These are phyloP conservation scores for Ptycholaimellus sp. DNA, from an alignment of 2,888 invertebrate genomes.

Conservation along the genomic window DNA sequence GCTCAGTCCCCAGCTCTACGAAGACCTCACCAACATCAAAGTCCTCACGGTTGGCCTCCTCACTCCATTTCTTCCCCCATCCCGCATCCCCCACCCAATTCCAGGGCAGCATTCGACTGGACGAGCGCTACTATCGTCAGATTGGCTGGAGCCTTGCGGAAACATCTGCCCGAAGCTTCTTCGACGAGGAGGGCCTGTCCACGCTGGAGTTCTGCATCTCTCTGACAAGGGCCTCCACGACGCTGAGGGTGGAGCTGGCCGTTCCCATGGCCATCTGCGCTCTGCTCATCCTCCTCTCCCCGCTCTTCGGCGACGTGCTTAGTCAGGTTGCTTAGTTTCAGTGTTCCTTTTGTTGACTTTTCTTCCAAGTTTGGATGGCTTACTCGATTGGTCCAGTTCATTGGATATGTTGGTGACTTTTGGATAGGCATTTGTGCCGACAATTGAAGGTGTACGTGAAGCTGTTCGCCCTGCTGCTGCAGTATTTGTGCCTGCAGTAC, in stretches of 20 bases:
- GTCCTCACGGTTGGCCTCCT: background rate
- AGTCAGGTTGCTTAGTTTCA: no score
- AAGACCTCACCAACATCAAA: conserved; percentile 10
- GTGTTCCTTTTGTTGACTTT: no score
- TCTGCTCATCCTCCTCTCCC: conserved; percentile 15
- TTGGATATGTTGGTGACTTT: no score
- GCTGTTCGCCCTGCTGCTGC: conserved; percentile 18
- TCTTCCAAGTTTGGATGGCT: no score
- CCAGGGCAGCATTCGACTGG: no score
- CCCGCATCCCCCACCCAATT: no score
- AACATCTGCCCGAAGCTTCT: no score
- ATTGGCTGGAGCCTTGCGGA: background rate
- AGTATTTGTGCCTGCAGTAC: conserved; percentile 20
- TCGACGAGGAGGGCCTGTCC: no score
- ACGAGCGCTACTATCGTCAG: background rate
- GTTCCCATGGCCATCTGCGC: conserved; percentile 18
- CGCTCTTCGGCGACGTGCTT: conserved; percentile 20
- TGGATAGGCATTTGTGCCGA: no score
- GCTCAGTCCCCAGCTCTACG: conserved; percentile 13
- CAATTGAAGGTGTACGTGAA: conserved; percentile 14
- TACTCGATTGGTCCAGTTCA: no score
- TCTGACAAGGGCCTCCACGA: conserved; percentile 13
- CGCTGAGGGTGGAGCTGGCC: conserved; percentile 16
- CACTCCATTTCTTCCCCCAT: no score
- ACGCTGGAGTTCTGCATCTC: conserved; percentile 15